These are phyloP conservation scores for Cladorhizidae sp. DNA, from an alignment of 37 sponge, comb jelly and placozoan species.

Conservation along the genomic window DNA sequence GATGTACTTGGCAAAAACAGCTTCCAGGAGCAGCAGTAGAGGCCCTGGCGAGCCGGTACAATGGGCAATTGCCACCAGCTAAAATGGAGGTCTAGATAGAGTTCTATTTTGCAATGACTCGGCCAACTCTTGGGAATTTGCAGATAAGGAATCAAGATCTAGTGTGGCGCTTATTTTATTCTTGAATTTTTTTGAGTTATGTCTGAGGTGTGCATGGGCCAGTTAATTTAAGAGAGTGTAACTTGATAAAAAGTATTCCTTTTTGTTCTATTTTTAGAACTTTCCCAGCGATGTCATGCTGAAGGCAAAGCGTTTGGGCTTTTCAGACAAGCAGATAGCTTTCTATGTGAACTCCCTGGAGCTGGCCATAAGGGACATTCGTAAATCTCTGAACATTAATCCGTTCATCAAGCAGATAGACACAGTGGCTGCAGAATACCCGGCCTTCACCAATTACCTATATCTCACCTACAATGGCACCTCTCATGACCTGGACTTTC, in stretches of 20 bases:
- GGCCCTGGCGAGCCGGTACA: no score
- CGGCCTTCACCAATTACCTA: constrained; percentile 96
- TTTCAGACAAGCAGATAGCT: constrained; percentile 96
- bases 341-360: constrained; percentile 58
- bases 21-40: no score
- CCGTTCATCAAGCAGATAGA: constrained; percentile 98
- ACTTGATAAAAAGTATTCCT: neutral
- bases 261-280: neutral
- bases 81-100: no score
- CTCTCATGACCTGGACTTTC: constrained; percentile 84
- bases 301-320: constrained; percentile 91
- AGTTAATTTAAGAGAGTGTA: no score
- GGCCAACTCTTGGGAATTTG: no score
- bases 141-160: no score
- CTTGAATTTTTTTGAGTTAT: no score
- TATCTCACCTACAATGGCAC: constrained; percentile 95
- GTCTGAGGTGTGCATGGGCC: no score
- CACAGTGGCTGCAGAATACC: constrained; percentile 98
- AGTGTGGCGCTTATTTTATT: no score
- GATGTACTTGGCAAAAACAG: no score
- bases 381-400: constrained; percentile 55
- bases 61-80: no score
- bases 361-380: constrained; percentile 75
- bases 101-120: no score
- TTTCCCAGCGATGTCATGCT: constrained; percentile 55